phyloP scores from a whole-genome alignment of 2,888 invertebrate genomes.

The Neoitamus cyanurus region DNA sequence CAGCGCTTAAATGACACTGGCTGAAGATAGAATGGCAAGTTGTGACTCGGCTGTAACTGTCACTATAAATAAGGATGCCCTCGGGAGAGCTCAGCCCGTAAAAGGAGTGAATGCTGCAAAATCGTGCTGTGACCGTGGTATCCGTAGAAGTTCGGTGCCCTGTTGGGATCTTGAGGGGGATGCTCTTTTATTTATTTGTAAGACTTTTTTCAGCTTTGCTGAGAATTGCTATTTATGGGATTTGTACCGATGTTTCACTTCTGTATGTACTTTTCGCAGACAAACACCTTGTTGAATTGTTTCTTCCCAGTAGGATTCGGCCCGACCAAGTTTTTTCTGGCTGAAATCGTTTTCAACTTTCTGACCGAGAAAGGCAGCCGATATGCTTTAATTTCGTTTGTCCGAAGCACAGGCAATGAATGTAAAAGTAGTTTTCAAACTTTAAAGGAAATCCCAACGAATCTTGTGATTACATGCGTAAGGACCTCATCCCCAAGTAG shows the following conservation, averaged over 20 bases:
- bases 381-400: too few species aligned
- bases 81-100: background rate
- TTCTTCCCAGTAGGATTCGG: too few species aligned
- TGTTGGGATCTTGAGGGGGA: background rate
- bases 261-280: too few species aligned
- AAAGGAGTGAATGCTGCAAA: constrained; percentile 5
- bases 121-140: background rate
- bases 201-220: background rate
- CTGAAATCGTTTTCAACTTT: too few species aligned
- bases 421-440: too few species aligned
- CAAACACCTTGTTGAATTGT: too few species aligned
- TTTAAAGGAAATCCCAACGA: too few species aligned
- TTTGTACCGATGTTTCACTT: background rate
- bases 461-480: too few species aligned
- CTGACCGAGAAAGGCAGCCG: too few species aligned
- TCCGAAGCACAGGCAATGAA: too few species aligned
- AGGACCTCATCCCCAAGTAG: too few species aligned
- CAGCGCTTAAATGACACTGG: background rate
- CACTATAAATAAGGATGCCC: constrained; percentile 6
- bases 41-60: background rate
- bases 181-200: background rate
- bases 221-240: background rate
- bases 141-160: background rate
- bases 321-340: too few species aligned
- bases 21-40: background rate